Evolutionary conservation across 2,113 vertebrate genomes (phyloP).

Genomic region (Lasiurus cinereus): DNA sequence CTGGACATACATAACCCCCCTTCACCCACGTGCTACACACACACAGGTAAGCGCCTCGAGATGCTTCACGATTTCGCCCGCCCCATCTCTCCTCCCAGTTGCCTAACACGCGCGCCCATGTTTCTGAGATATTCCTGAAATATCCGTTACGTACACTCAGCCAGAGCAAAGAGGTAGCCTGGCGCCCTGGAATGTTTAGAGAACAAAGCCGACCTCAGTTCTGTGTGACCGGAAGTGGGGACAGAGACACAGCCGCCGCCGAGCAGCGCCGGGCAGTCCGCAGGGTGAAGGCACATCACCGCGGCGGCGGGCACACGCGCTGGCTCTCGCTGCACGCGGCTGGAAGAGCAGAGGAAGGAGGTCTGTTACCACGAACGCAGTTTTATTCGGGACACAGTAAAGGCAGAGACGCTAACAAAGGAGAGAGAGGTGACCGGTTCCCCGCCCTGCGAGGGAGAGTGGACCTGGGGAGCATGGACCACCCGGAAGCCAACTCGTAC

Average conservation of each 20-base stretch:
- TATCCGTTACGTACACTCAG: neutral
- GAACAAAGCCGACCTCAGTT: constrained; percentile 13
- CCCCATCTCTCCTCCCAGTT: neutral
- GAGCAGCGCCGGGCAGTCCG: neutral
- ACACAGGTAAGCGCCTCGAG: neutral
- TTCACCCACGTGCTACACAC: neutral
- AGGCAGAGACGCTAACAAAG: constrained; percentile 69
- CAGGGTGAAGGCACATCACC: neutral
- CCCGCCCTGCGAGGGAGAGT: constrained; percentile 75
- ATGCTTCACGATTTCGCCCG: neutral
- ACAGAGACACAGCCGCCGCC: constrained; percentile 10
- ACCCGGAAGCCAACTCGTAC: constrained; percentile 52
- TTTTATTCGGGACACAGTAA: constrained; percentile 87
- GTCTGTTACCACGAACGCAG: constrained; percentile 82
- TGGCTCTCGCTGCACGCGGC: constrained; percentile 69
- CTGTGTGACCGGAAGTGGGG: neutral
- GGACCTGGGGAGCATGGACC: constrained; percentile 60
- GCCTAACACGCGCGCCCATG: neutral
- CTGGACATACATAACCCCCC: neutral
- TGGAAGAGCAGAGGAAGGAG: constrained; percentile 80
- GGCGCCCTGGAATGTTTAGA: neutral
- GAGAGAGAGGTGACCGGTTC: constrained; percentile 75
- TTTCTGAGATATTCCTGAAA: neutral
- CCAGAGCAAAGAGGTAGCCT: neutral
- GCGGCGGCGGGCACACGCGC: neutral